A percentile compares a stretch with the other conserved stretches of the same genome.
Conservation (phyloP, 2,113 vertebrate species). For the Cryptotis parvus region DNA sequence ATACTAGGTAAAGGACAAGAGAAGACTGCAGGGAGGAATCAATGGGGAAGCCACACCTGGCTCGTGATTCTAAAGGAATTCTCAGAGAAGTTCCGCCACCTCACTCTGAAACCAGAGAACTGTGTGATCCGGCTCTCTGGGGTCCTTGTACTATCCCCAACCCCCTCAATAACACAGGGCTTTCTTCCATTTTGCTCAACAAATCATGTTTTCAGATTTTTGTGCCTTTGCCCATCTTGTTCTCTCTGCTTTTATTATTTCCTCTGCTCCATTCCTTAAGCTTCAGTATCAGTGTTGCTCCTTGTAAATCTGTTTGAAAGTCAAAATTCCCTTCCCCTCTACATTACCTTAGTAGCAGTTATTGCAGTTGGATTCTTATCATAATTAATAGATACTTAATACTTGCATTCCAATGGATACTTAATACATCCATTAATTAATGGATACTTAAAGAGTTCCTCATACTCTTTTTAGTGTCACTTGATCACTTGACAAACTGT, state of each 20-base stretch:
- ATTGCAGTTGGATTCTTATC: background rate
- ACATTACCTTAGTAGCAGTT: background rate
- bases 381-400: background rate
- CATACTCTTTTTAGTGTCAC: too few relatives aligned
- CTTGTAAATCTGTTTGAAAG: constrained; percentile 7
- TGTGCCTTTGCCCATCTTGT: background rate
- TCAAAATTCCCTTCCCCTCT: background rate
- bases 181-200: background rate
- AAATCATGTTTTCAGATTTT: background rate
- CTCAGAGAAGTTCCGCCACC: background rate
- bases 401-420: too few relatives aligned
- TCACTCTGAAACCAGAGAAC: background rate
- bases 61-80: background rate
- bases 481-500: too few relatives aligned
- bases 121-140: background rate
- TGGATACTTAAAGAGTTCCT: too few relatives aligned
- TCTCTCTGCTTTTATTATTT: background rate
- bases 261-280: background rate
- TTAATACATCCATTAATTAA: too few relatives aligned
- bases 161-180: background rate
- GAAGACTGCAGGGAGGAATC: background rate
- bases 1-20: background rate
- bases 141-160: background rate
- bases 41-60: background rate
- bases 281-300: background rate